phyloP scores from a whole-genome alignment of 2,113 vertebrate species.

The Hipposideros armiger region DNA sequence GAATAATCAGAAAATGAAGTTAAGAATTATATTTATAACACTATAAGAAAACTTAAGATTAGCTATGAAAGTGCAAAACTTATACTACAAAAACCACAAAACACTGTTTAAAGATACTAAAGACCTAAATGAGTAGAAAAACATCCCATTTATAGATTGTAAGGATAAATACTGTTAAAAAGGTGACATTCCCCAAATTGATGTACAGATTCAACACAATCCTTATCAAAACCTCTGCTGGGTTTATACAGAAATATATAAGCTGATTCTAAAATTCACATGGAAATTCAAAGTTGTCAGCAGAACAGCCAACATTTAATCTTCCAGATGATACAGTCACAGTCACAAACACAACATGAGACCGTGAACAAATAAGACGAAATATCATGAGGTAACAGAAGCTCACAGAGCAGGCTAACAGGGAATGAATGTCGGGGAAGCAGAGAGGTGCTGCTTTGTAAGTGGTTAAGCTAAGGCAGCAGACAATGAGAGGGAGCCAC shows the following conservation, averaged over 20 bases:
- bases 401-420: neutral
- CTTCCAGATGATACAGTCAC: neutral
- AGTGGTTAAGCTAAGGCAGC: neutral
- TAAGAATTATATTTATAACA: neutral
- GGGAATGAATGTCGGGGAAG: neutral
- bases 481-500: neutral
- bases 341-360: neutral
- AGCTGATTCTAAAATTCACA: slow-evolving; percentile 23
- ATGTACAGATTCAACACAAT: neutral
- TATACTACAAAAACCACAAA: neutral
- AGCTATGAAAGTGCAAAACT: neutral
- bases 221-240: neutral
- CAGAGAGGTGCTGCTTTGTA: no score
- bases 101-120: slow-evolving; percentile 9
- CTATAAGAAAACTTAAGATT: neutral
- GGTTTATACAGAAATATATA: neutral
- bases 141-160: neutral
- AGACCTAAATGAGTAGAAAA: slow-evolving; percentile 11
- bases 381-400: no score
- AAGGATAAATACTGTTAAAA: neutral
- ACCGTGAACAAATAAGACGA: neutral
- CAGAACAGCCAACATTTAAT: neutral
- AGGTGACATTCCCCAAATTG: neutral
- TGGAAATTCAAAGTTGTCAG: neutral
- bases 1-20: neutral